These are phyloP conservation scores for Adelognathus sp. DNA, from an alignment of 2,888 invertebrate species.

Conservation along the genomic window DNA sequence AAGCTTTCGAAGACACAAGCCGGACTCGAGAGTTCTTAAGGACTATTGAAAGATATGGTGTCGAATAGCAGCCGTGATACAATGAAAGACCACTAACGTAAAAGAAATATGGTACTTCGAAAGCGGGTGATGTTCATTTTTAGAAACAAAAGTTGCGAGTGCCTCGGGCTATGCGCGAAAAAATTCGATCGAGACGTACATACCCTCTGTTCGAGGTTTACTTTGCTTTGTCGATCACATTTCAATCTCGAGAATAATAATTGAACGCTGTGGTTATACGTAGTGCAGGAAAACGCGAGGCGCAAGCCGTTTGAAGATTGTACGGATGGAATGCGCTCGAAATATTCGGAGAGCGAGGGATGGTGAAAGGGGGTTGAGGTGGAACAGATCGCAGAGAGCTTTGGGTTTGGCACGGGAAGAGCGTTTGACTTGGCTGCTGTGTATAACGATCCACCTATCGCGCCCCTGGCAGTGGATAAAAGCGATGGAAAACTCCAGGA, in stretches of 20 bases:
- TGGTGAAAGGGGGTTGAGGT: conserved; percentile 4
- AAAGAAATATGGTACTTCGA: neutral
- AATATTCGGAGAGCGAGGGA: conserved; percentile 39
- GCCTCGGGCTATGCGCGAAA: neutral
- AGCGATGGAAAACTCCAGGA: conserved; percentile 59
- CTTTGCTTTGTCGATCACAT: conserved; percentile 50
- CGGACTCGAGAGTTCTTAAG: too few relatives aligned
- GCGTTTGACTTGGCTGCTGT: conserved; percentile 57
- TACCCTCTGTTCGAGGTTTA: conserved; percentile 33
- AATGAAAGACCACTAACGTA: neutral
- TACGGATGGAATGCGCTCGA: conserved; percentile 40
- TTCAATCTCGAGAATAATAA: conserved; percentile 55
- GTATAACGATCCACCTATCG: conserved; percentile 57
- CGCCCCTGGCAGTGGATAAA: conserved; percentile 56
- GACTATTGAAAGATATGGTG: too few relatives aligned
- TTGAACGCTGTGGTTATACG: conserved; percentile 43
- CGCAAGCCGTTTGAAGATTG: conserved; percentile 43
- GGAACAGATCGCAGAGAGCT: conserved; percentile 41
- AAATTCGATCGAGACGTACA: conserved; percentile 16
- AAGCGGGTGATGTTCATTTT: neutral
- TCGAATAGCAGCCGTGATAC: too few relatives aligned
- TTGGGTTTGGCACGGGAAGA: conserved; percentile 28
- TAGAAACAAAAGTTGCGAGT: conserved; percentile 26
- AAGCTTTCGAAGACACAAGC: too few relatives aligned
- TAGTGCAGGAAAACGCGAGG: neutral